Conservation (phyloP, 2,113 vertebrate species). For the Peucedramus taeniatus region DNA sequence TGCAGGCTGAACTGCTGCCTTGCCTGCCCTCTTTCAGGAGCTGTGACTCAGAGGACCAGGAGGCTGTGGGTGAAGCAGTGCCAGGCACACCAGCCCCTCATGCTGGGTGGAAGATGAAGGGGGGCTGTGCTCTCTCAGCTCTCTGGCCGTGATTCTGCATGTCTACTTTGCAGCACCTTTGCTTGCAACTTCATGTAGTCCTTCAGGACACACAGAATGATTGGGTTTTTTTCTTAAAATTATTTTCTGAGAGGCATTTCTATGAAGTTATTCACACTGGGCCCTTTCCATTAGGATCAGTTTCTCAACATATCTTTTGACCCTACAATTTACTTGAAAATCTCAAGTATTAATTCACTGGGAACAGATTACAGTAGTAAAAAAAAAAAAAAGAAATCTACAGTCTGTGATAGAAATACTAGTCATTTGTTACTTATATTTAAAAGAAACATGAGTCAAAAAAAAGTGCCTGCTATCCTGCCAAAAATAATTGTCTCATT, state of each 20-base stretch:
- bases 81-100: neutral
- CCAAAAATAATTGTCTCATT: constrained; percentile 25
- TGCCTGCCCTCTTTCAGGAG: neutral
- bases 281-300: accelerated
- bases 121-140: neutral
- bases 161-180: accelerated
- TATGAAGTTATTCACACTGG: neutral
- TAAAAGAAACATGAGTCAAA: neutral
- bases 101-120: neutral
- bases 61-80: neutral
- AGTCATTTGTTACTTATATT: neutral
- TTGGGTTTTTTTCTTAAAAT: neutral
- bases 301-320: neutral
- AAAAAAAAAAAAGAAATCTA: too few relatives aligned
- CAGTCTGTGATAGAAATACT: neutral
- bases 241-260: neutral
- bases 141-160: accelerated
- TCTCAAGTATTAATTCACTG: neutral
- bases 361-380: neutral
- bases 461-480: neutral
- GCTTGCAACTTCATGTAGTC: neutral
- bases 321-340: neutral
- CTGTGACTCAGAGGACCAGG: too few relatives aligned
- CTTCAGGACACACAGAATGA: neutral
- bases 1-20: neutral